phyloP scores from a whole-genome alignment of 2,888 invertebrate genomes.

The Zygothrica quintamaculata region DNA sequence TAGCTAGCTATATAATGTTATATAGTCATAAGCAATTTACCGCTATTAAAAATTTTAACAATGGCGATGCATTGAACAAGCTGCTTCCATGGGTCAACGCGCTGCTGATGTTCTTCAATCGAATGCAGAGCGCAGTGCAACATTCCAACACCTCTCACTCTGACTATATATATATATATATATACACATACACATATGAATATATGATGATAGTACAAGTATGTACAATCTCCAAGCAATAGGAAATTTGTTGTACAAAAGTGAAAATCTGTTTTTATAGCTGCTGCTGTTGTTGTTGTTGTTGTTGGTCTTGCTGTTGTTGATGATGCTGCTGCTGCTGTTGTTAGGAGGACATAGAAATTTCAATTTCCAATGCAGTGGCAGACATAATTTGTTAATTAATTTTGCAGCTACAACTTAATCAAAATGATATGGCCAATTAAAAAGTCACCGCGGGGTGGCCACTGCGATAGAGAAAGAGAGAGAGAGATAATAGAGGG shows the following conservation, averaged over 20 bases:
- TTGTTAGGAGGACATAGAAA: slow-evolving; percentile 50
- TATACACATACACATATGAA: slow-evolving; percentile 10
- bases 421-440: slow-evolving; percentile 81
- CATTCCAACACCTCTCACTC: slow-evolving; percentile 37
- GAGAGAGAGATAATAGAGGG: too few species aligned
- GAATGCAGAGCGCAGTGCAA: slow-evolving; percentile 21
- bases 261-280: slow-evolving; percentile 72
- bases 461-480: too few species aligned
- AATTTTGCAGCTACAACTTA: slow-evolving; percentile 81
- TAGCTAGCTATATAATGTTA: slow-evolving; percentile 9
- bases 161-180: not conserved
- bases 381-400: slow-evolving; percentile 81
- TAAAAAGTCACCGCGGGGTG: slow-evolving; percentile 79
- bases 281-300: too few species aligned
- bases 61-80: slow-evolving; percentile 20
- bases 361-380: slow-evolving; percentile 72
- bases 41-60: too few species aligned
- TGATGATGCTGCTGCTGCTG: too few species aligned
- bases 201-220: slow-evolving; percentile 29
- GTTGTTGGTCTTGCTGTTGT: too few species aligned
- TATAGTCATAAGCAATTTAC: too few species aligned
- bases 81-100: slow-evolving; percentile 12
- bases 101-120: slow-evolving; percentile 21
- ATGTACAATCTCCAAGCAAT: slow-evolving; percentile 26
- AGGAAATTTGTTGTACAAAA: slow-evolving; percentile 54